A percentile compares a stretch with the other conserved stretches of the same genome.
phyloP scores from a whole-genome alignment of 2,113 vertebrate species.

The Podarcis cretensis region DNA sequence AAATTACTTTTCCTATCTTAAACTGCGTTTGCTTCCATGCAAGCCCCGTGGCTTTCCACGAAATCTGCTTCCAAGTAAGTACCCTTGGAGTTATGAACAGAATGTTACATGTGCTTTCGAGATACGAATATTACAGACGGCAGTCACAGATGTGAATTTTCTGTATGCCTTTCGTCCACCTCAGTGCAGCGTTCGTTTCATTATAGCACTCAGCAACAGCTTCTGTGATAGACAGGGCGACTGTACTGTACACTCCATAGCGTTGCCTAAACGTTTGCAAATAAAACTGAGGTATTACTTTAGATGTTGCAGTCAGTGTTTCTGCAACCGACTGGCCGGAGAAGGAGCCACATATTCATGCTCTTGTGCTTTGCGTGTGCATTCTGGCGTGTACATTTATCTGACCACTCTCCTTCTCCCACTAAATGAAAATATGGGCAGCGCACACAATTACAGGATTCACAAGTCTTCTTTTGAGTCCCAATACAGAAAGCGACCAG shows the following conservation, averaged over 20 bases:
- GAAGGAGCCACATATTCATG: constrained; percentile 6
- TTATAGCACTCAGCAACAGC: not conserved
- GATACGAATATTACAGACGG: not conserved
- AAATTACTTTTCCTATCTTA: not conserved
- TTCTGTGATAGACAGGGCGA: not conserved
- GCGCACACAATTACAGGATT: not conserved
- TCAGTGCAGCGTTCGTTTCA: not conserved
- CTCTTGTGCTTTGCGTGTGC: not conserved
- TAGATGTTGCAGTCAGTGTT: not conserved
- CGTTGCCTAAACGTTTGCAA: not conserved
- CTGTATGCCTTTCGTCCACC: no score
- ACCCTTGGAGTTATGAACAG: not conserved
- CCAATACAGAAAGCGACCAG: constrained; percentile 39
- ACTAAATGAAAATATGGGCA: not conserved
- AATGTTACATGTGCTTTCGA: not conserved
- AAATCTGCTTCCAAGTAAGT: not conserved
- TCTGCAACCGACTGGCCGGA: constrained; percentile 2
- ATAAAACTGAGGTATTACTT: not conserved
- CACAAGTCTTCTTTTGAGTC: not conserved
- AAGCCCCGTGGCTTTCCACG: not conserved
- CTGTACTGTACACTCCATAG: not conserved
- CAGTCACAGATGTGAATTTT: not conserved
- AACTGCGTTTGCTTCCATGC: not conserved
- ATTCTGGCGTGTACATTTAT: not conserved
- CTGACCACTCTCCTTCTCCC: no score